Evolutionary conservation across 2,113 vertebrate genomes (phyloP).

Genomic region (Microtus montanus): DNA sequence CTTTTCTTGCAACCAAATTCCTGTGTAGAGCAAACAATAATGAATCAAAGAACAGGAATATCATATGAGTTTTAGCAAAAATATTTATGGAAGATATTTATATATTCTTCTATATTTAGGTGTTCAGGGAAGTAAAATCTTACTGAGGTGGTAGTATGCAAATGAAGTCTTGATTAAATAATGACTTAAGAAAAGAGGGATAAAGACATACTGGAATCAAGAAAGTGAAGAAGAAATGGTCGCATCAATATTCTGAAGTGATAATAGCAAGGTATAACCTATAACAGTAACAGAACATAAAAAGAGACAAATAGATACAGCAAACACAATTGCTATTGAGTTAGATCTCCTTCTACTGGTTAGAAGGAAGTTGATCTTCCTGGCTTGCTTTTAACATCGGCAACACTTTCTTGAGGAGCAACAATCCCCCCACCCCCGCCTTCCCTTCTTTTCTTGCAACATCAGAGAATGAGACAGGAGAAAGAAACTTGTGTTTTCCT

Average conservation of each 20-base stretch:
- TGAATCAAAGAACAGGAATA: neutral
- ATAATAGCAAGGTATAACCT: neutral
- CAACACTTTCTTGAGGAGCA: neutral
- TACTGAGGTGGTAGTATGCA: neutral
- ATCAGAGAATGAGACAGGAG: constrained; percentile 33
- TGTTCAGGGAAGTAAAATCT: neutral
- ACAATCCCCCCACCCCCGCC: neutral
- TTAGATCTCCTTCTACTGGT: neutral
- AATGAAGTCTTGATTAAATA: neutral
- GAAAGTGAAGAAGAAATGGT: neutral
- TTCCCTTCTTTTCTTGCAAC: constrained; percentile 11
- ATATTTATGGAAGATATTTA: neutral
- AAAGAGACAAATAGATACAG: neutral
- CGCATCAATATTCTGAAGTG: neutral
- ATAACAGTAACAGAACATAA: neutral
- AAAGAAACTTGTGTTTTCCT: neutral
- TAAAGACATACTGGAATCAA: neutral
- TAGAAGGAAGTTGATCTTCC: neutral
- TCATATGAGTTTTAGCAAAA: neutral
- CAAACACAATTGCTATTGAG: constrained; percentile 12
- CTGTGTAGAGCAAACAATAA: neutral
- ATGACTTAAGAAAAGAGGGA: neutral
- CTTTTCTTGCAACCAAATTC: neutral
- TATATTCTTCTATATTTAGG: neutral
- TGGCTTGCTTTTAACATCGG: constrained; percentile 12